phyloP scores from a whole-genome alignment of 2,113 vertebrate species.

The Seriola quinqueradiata region DNA sequence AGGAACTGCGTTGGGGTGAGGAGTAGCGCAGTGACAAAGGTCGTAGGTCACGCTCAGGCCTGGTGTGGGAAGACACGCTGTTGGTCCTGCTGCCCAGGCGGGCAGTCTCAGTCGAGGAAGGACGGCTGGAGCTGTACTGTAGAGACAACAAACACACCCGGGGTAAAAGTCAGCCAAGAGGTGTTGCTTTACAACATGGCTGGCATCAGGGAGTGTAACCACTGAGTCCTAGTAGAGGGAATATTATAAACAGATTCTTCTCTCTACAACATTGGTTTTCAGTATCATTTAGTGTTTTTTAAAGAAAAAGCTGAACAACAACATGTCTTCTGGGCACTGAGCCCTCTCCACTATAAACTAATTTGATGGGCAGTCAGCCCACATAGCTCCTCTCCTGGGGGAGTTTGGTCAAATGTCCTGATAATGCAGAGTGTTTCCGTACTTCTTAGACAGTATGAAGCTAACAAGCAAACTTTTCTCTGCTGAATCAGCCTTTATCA shows the following conservation, averaged over 20 bases:
- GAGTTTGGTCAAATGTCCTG: slow-evolving; percentile 56
- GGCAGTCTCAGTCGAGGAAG: slow-evolving; percentile 78
- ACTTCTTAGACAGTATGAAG: slow-evolving; percentile 13
- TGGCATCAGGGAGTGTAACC: background rate
- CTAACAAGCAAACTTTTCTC: slow-evolving; percentile 26
- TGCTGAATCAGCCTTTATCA: slow-evolving; percentile 26
- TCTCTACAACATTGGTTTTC: background rate
- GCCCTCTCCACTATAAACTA: slow-evolving; percentile 55
- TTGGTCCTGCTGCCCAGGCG: slow-evolving; percentile 83
- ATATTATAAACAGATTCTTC: background rate
- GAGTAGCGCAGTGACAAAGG: slow-evolving; percentile 79
- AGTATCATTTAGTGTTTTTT: background rate
- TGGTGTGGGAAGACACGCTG: slow-evolving; percentile 83
- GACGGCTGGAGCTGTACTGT: slow-evolving; percentile 86
- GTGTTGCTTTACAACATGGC: background rate
- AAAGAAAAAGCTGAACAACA: slow-evolving; percentile 32
- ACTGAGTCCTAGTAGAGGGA: background rate
- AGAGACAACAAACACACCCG: slow-evolving; percentile 33
- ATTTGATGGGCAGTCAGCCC: slow-evolving; percentile 54
- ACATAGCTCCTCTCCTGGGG: slow-evolving; percentile 26
- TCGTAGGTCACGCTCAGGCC: slow-evolving; percentile 61
- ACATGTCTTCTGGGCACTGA: slow-evolving; percentile 44
- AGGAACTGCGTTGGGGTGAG: slow-evolving; percentile 77
- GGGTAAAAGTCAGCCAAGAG: slow-evolving; percentile 36
- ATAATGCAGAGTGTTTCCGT: slow-evolving; percentile 29